Conservation (phyloP, 2,797 vertebrate genomes). For the Helostoma temminkii region DNA sequence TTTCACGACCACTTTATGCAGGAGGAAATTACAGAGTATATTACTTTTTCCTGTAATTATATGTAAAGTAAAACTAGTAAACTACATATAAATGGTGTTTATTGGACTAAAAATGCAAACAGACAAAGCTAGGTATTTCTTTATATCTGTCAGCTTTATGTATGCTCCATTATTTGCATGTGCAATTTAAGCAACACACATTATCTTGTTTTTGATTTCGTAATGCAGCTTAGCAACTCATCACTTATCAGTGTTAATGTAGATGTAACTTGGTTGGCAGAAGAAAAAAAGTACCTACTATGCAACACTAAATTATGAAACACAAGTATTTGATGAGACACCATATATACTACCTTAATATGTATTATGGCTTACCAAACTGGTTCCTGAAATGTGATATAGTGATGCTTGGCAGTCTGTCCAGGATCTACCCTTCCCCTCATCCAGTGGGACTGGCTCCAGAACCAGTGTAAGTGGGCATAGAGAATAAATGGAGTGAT, state of each 20-base stretch:
- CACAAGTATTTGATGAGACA: background rate
- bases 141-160: background rate
- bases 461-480: constrained; percentile 18
- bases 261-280: constrained; percentile 13
- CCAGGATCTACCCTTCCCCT: constrained; percentile 13
- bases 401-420: constrained; percentile 22
- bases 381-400: constrained; percentile 25
- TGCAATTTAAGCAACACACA: constrained; percentile 11
- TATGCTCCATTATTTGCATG: background rate
- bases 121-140: background rate
- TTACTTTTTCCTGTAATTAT: too few species aligned
- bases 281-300: background rate
- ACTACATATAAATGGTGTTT: background rate
- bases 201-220: constrained; percentile 13
- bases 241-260: background rate
- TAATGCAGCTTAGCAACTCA: constrained; percentile 2
- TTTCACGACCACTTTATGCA: too few species aligned
- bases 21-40: too few species aligned
- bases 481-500: constrained; percentile 33
- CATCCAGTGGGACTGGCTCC: constrained; percentile 16
- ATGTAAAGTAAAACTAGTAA: too few species aligned
- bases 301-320: constrained; percentile 3
- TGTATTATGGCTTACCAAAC: constrained; percentile 12
- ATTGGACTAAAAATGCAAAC: background rate
- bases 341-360: background rate